These are phyloP conservation scores for Temnothorax curvispinosus DNA, from an alignment of 1,140 invertebrate genomes.

Conservation along the genomic window DNA sequence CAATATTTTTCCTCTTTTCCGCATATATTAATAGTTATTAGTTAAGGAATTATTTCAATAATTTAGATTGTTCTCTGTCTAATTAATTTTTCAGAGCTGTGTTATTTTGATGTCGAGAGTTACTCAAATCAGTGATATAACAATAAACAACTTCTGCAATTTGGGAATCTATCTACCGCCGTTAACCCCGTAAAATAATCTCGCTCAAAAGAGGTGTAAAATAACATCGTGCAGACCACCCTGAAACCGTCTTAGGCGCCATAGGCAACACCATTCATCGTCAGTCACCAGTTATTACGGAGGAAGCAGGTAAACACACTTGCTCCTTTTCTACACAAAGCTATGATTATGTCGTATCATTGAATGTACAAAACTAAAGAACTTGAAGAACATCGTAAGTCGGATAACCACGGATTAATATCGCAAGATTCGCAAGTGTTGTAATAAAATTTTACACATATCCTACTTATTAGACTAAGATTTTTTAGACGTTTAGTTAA, in stretches of 20 bases:
- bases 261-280: constrained; percentile 54
- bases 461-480: not conserved
- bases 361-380: constrained; percentile 3
- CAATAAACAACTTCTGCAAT: not conserved
- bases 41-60: not conserved
- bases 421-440: no score
- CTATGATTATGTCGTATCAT: constrained; percentile 11
- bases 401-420: not conserved
- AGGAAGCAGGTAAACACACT: constrained; percentile 41
- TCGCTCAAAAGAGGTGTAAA: constrained; percentile 71
- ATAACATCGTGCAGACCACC: constrained; percentile 79
- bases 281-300: constrained; percentile 43
- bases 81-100: not conserved
- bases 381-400: not conserved
- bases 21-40: not conserved
- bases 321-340: constrained; percentile 34
- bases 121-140: not conserved
- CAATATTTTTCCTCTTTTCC: not conserved
- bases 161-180: not conserved
- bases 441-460: not conserved
- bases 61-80: not conserved
- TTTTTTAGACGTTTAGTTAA: not conserved
- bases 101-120: not conserved
- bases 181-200: constrained; percentile 22
- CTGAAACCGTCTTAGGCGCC: constrained; percentile 71